Evolutionary conservation across 1,140 invertebrate genomes (phyloP), one percentile per base, ranked within the genome.

Genomic region (Caenorhabditis latens): DNA sequence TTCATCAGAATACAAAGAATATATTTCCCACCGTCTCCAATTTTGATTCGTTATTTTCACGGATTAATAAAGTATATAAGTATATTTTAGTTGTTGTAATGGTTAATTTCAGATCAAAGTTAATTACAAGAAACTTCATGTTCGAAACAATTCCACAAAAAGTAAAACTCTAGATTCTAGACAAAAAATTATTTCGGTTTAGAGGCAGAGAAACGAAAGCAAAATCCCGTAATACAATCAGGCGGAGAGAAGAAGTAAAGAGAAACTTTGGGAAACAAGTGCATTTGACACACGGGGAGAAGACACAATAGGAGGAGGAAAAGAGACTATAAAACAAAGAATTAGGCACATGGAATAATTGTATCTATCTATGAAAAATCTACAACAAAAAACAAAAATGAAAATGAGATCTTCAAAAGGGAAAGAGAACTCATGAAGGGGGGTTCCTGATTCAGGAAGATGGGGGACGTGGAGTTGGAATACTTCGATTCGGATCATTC

Each of bases 181-280:
- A 58, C 16, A 58, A 58, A n/a, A 58, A 4, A 58, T 8, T n/a
- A 16, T 8, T 5, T n/a, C 57, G 57, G 16, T 16, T 4, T 19
- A 8, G 57, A n/a, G 14, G 55, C n/a, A 8, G 8, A 16, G n/a
- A 58, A 58, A n/a, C 16, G 57, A 19, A n/a, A 58, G n/a, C 19
- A 19, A n/a, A 71, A n/a, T 46, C 67, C 67, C 67, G 67, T 71
- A 71, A 71, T 71, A 19, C 40, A 71, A 46, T 46, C 67, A 71
- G 67, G 67, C 67, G 67, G 24, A 46, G 67, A 42, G 67, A 48
- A 9, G 32, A 24, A 13, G 0, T 9, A 42, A 71, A 13, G 43
- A 46, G 46, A 71, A 32, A 65, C 40, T 32, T 32, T 32, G 32
- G 32, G 32, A 24, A 16, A 40, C 9, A 65, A 11, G 50, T 11